A percentile compares a stretch with the other conserved stretches of the same genome.
These are phyloP conservation scores for Macrobrachium rosenbergii DNA, from an alignment of 1,140 invertebrate genomes.

Conservation along the genomic window DNA sequence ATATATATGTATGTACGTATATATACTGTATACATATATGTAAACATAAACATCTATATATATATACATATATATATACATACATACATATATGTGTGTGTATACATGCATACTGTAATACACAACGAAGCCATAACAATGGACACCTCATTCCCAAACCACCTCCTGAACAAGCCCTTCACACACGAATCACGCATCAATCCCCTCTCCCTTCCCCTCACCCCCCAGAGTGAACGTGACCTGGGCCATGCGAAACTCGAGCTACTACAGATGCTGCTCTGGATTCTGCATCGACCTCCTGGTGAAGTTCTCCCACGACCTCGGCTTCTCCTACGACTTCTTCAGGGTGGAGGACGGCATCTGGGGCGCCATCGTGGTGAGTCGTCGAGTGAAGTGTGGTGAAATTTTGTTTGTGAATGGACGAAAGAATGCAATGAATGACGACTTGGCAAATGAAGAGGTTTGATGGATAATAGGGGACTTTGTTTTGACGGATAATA, in stretches of 20 bases:
- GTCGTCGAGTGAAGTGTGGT: not conserved
- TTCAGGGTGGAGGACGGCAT: conserved; percentile 73
- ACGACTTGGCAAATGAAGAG: no score
- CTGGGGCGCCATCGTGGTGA: conserved; percentile 72
- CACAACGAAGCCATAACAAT: not conserved
- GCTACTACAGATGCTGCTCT: conserved; percentile 93
- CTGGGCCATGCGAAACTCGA: conserved; percentile 84
- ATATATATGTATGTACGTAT: no score
- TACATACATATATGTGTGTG: conserved; percentile 1
- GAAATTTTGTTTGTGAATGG: no score
- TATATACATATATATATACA: not conserved
- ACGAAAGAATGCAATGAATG: no score
- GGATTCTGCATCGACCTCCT: conserved; percentile 98
- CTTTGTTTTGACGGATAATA: no score
- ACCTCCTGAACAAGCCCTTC: not conserved
- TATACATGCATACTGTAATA: no score
- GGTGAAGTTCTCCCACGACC: conserved; percentile 76
- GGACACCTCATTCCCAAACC: no score
- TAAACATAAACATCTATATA: not conserved
- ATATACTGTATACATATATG: no score
- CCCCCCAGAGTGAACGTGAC: conserved; percentile 83
- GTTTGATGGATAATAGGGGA: no score
- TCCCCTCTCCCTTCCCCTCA: not conserved
- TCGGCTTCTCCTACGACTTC: conserved; percentile 73
- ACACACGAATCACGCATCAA: not conserved